Base-by-base conservation (phyloP, 2,888 invertebrate species). In the Pelosia muscerda region DNA sequence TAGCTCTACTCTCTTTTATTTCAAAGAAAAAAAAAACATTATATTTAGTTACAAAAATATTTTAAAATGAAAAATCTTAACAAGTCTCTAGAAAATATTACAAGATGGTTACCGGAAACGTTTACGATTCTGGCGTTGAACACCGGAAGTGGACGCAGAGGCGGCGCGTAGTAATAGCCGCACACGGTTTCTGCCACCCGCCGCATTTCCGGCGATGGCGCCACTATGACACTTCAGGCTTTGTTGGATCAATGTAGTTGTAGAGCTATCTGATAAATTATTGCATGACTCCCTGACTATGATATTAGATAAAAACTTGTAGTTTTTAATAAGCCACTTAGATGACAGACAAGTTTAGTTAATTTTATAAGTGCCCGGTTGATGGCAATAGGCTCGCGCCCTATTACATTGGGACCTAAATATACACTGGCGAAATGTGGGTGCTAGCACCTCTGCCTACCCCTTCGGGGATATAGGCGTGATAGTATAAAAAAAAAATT, bases 91-190 rank as follows among this genome's bases (percentile, higher is more conserved):
- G 54, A 63, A 49, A 66, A 67, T 65, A 65, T 74, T 68, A 74
- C 74, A 71, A 69, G 66, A 75, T 72, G 65, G 64, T 67, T 19
- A 68, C 67, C 78, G 84, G 85, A 85, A 83, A 60, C 57, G 73
- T 71, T 81, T 81, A 81, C 75, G 75, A 74, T 76, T 75, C 76
- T 73, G 61, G 74, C 81, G 76, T 70, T 76, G 69, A 75, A 75
- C 68, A 77, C 75, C 83, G 84, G 84, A 85, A 72, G 79, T 79
- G 77, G 68, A 71, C 68, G 75, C 74, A 71, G 73, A 77, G 69
- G 66, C 69, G 56, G 63, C 66, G 66, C 65, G 63, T 64, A 61
- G 69, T 82, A 72, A 80, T 77, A 70, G 71, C 68, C 63, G 70
- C 60, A 68, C 72, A 75, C 65, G 73, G 81, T 82, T 75, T 72